Base-by-base conservation (phyloP, 2,888 invertebrate genomes). In the Lissonota sp. region DNA sequence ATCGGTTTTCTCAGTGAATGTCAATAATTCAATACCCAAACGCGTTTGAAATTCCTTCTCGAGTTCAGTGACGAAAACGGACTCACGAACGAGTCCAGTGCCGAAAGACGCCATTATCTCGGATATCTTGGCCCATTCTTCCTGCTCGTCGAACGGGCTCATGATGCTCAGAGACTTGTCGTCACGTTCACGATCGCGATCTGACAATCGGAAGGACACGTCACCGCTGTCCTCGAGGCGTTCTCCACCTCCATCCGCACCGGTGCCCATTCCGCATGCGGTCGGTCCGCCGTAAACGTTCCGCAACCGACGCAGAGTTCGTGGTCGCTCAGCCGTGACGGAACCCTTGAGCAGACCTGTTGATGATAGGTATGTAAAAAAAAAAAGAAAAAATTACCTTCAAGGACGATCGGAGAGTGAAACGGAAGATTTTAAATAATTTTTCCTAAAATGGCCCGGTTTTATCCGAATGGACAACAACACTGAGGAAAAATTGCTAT, bases 81-180 rank as follows among this genome's bases (percentile, higher is more conserved):
- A 96, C 90, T 96, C 96, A 16, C 96, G 93, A 10, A 97, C 95
- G 46, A 97, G 94, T 75, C 96, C 97, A 84, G 96, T 97, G 80
- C 98, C 98, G 90, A 99, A 97, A 1, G 98, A 97, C 57, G 98
- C 98, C 96, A 99, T 97, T 88, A 98, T 98, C 93, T 98, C 98
- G 63, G 97, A 97, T 88, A 99, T 98, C 93, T 98, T 97, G 37
- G 97, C 97, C 97, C 99, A 98, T 93, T 99, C 98, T 93, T 98
- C 98, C 93, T 97, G 96, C 91, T 98, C 98, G 93, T 98, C 97
- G 92, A 98, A 98, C 2, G 98, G 97, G 90, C 97, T 97, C 87
- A 98, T 94, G 86, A 97, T 94, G 73, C 94, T 94, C 83, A 94
- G 92, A 39, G 94, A 93, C 79, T 93, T 93, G 84, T 93, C 92